Base-by-base conservation (phyloP, 2,888 invertebrate species). In the Chydorus sphaericus region DNA sequence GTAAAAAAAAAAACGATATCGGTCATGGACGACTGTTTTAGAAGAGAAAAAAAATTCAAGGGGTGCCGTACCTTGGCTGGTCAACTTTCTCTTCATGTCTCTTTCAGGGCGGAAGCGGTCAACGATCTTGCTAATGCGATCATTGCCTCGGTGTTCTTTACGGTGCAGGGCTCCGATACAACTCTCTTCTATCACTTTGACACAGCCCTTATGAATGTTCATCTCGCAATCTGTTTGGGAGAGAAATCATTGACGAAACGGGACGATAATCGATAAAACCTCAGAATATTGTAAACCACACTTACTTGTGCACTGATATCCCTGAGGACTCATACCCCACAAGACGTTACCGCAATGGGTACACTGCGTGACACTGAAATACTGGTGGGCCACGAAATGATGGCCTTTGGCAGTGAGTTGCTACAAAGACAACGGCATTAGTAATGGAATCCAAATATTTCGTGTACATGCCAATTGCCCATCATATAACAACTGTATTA, bases 321-420 rank as follows among this genome's bases (percentile, higher is more conserved):
- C 96, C 73, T 97, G 96, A 61, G 93, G 91, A 65, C 93, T 92
- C 59, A 97, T 85, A 52, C 97, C 97, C 79, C 90, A 89, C 63
- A 97, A 84, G 62, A 89, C 83, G 67, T 82, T 78, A 67, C 87
- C 85, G 74, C 97, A 97, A 73, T 87, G 85, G 74, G 90, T 88
- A 73, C 97, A 98, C 73, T 84, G 82, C 61, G 87, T 89, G 66
- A 90, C 86, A 62, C 85, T 83, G 67, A 82, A 85, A 73, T 93
- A 85, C 73, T 90, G 88, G 67, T 86, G 83, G 64, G 86, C 82
- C 65, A 83, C 81, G 67, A 94, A 83, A 70, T 89, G 85, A 73
- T 97, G 97, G 30, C 92, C 93, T 66, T 85, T 83, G 52, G 85
- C 79, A 63, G 81, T 80, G 71, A 85, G 77, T 82, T 83, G 71